Percentiles rank a stretch among this genome's conserved stretches.
Conservation (phyloP, 2,797 vertebrate species). For the Nyctibius grandis region DNA sequence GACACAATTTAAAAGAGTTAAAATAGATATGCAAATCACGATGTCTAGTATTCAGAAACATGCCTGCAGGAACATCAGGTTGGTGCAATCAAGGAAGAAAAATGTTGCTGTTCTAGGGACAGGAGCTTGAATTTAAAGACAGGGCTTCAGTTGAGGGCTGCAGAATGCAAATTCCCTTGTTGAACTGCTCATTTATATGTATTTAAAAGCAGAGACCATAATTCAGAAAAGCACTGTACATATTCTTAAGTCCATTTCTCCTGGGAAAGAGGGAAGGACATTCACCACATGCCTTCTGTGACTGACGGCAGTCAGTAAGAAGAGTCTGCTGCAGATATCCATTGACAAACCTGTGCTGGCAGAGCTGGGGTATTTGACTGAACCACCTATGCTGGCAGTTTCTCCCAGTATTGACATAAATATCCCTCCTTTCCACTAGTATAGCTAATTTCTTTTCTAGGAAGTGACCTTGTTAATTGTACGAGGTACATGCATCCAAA, state of each 20-base stretch:
- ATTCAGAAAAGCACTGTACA: background rate
- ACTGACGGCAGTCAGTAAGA: accelerated
- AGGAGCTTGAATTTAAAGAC: constrained; percentile 33
- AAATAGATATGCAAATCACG: constrained; percentile 20
- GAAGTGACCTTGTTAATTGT: background rate
- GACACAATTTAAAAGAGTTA: constrained; percentile 27
- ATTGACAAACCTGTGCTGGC: background rate
- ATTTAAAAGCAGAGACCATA: background rate
- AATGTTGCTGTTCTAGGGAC: background rate
- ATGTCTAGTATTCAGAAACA: background rate
- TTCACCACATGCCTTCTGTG: accelerated
- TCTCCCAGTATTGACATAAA: background rate
- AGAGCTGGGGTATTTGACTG: background rate
- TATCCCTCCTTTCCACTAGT: background rate
- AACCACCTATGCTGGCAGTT: background rate
- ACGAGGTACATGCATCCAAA: background rate
- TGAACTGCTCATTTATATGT: background rate
- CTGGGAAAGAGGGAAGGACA: background rate
- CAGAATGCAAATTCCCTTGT: constrained; percentile 12
- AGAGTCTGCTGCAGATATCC: background rate
- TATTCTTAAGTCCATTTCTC: background rate
- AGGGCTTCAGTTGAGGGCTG: background rate
- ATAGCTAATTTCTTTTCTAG: background rate
- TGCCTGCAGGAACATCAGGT: constrained; percentile 23
- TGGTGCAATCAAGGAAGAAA: constrained; percentile 23